Conservation (phyloP, 2,113 vertebrate species). For the Percina caprodes region DNA sequence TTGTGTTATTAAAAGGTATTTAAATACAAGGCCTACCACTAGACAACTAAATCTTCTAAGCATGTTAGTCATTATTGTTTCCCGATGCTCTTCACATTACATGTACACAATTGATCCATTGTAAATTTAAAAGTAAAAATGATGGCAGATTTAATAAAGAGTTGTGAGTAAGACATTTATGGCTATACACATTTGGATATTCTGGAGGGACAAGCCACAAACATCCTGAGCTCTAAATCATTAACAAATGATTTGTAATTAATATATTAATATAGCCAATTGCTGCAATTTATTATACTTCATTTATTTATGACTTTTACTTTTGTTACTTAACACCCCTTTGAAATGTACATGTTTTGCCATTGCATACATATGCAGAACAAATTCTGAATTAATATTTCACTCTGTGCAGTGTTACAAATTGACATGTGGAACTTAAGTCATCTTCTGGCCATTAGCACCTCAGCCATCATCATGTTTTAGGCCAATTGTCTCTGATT, state of each 20-base stretch:
- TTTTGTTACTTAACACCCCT: not conserved
- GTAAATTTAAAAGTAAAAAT: not conserved
- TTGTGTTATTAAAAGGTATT: slow-evolving; percentile 4
- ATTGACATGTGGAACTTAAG: slow-evolving; percentile 29
- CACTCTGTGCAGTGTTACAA: slow-evolving; percentile 27
- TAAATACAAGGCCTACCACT: not conserved
- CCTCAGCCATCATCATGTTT: slow-evolving; percentile 48
- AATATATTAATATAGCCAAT: too few species aligned
- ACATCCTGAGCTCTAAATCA: too few species aligned
- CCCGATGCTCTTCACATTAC: not conserved
- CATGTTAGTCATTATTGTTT: not conserved
- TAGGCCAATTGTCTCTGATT: slow-evolving; percentile 48
- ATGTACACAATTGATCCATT: not conserved
- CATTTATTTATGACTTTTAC: not conserved
- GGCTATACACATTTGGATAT: too few species aligned
- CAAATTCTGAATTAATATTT: slow-evolving; percentile 12
- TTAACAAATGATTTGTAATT: too few species aligned
- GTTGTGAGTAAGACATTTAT: not conserved
- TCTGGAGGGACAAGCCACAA: too few species aligned
- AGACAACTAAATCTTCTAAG: not conserved
- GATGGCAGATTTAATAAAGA: not conserved
- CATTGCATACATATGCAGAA: not conserved
- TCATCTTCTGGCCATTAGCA: slow-evolving; percentile 47
- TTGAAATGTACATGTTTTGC: not conserved
- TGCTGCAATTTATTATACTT: not conserved